Base-by-base conservation (phyloP, 2,113 vertebrate species). In the Sigmodon hispidus region DNA sequence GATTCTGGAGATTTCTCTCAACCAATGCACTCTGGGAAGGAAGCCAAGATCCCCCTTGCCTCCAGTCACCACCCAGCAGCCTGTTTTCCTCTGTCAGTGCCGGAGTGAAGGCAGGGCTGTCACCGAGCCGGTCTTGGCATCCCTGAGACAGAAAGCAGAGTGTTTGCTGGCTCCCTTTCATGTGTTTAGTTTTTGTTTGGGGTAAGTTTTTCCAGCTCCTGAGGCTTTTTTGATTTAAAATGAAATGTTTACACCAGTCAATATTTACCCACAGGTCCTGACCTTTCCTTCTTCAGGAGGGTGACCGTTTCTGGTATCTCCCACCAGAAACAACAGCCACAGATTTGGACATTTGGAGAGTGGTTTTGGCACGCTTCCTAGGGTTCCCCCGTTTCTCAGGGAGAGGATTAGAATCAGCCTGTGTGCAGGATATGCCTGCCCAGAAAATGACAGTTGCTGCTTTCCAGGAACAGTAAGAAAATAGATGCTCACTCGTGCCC, bases 181-280 rank as follows among this genome's bases (percentile, higher is more conserved):
- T 89, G 95, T 93, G 48, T 76, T 84, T 75, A 86, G 40, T 17
- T 84, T 80, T 88, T 31, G 26, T 87, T 91, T 70, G 8, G 13
- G 21, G 59, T 73, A 98, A 98, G 89, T 96, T 96, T 97, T 98
- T 90, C 94, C 97, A 89, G 84, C 80, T 96, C 94, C 95, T 96
- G 95, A 97, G 95, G 92, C 95, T 98, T 96, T 98, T 98, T 95
- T 80, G 80, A 94, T 96, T 95, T 97, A 34, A 96, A 96, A 97
- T 93, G 97, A 97, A 98, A 76, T 75, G 11, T 50, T 36, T 69
- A 72, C 86, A 57, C 76, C 91, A 84, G 93, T 97, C 84, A 96
- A 86, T 96, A 95, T 97, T 97, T 98, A 85, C 97, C 94, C 85
- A 85, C 92, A 81, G 89, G 94, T 95, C 95, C 90, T 94, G 97